Percentiles rank a stretch among this genome's conserved stretches.
Evolutionary conservation across 2,888 invertebrate species (phyloP).

Genomic region (Trissolcus japonicus): DNA sequence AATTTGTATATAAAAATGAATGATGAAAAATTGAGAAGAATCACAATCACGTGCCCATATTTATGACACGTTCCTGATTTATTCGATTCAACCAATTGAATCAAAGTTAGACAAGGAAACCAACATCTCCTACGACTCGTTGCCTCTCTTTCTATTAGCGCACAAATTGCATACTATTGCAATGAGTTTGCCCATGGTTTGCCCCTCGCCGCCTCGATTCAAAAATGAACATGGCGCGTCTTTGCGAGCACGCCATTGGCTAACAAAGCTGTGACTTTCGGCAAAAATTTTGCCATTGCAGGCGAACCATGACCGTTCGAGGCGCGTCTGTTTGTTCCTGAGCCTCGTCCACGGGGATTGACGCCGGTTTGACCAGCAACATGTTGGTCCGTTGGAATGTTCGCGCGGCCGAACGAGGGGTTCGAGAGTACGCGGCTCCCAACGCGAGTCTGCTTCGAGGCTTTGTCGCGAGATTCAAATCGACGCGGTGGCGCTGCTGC

Average conservation of each 20-base stretch:
- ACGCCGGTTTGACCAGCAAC: conserved; percentile 58
- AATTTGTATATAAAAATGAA: too few relatives aligned
- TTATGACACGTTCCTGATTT: conserved; percentile 8
- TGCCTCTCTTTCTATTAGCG: conserved; percentile 16
- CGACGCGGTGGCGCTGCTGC: conserved; percentile 53
- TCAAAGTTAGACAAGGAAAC: background rate
- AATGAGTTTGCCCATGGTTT: conserved; percentile 52
- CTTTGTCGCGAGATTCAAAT: conserved; percentile 70
- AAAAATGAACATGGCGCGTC: conserved; percentile 90
- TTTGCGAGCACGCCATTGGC: conserved; percentile 76
- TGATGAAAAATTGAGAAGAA: too few relatives aligned
- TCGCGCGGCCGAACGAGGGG: conserved; percentile 78
- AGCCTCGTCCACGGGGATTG: background rate
- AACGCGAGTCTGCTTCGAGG: conserved; percentile 72
- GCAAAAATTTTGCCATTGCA: background rate
- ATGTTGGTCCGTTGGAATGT: conserved; percentile 59
- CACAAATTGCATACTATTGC: conserved; percentile 6
- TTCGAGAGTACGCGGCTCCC: conserved; percentile 80
- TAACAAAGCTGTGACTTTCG: conserved; percentile 45
- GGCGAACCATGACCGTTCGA: background rate
- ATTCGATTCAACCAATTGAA: conserved; percentile 9
- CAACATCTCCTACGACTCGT: background rate
- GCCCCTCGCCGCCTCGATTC: conserved; percentile 41
- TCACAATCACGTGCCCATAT: background rate
- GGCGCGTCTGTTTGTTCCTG: background rate